Evolutionary conservation across 2,113 vertebrate species (phyloP).

Genomic region (Lagopus leucura): DNA sequence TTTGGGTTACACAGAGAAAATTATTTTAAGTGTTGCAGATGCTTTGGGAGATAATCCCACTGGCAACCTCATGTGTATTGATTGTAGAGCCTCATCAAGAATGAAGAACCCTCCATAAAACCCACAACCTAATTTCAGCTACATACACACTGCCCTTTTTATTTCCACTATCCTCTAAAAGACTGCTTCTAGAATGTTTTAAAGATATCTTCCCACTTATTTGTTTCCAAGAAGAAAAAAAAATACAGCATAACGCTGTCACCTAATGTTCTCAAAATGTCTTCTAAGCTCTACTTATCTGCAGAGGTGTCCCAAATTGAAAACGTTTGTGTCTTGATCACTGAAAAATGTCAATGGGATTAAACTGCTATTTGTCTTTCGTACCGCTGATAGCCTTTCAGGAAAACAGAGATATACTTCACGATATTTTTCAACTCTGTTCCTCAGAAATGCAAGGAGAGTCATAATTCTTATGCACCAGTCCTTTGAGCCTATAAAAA

Average conservation of each 20-base stretch:
- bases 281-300: not conserved
- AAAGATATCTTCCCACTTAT: not conserved
- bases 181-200: not conserved
- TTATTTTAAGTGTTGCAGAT: not conserved
- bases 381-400: not conserved
- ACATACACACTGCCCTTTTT: not conserved
- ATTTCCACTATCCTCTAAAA: not conserved
- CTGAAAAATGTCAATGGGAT: not conserved
- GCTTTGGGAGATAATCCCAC: not conserved
- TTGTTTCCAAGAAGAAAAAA: not conserved
- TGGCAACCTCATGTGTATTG: not conserved
- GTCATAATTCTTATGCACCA: not conserved
- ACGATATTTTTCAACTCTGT: not conserved
- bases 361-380: not conserved
- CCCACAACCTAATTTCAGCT: not conserved
- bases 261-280: not conserved
- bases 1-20: not conserved
- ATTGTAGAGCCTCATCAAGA: not conserved
- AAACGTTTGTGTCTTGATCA: not conserved
- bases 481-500: not conserved
- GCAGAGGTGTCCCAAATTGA: not conserved
- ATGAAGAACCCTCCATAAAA: not conserved
- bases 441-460: not conserved
- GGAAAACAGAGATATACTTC: not conserved
- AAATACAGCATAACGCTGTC: not conserved